Base-by-base conservation (phyloP, 2,888 invertebrate species). In the Neoaliturus tenellus region DNA sequence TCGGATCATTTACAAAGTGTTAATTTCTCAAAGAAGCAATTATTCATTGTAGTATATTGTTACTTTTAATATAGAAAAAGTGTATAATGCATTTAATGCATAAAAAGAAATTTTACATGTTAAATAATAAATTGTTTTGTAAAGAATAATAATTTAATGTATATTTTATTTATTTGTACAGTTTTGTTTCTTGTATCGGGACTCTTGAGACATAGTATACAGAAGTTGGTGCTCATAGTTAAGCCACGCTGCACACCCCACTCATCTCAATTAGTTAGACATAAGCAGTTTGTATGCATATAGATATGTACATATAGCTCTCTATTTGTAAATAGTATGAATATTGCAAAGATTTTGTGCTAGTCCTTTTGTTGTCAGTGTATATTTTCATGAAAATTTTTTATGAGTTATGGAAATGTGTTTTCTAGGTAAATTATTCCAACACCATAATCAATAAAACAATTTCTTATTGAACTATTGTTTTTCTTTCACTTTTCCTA, bases 361-460 rank as follows among this genome's bases (percentile, higher is more conserved):
- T 84, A 84, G 84, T 84, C 84, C 82, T 84, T 82, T 82, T 69
- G 78, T 84, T 84, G 84, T 84, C 82, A 84, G 81, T 84, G 84
- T 84, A 84, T 82, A 84, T 84, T 85, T 85, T 80, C 75, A 83
- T 67, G 83, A 71, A 83, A 51, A 28, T 62, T 85, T 82, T 85
- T 83, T 85, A 83, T 81, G 58, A 82, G 82, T 84, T 84, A 82
- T 81, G 75, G 71, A 81, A 84, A 85, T 85, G 83, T 85, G 81
- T 83, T 83, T 83, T 83, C 81, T 85, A 84, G 84, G 71, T 86
- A 86, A 86, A 81, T 86, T 86, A 86, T 86, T 86, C 85, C 83
- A 83, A 83, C 86, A 86, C 85, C 85, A 85, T 84, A 85, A 85
- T 83, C 84, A 86, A 83, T 85, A 85, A 86, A 85, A 75, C 35